Base-by-base conservation (phyloP, 2,888 invertebrate genomes). In the Drosophila limbata region DNA sequence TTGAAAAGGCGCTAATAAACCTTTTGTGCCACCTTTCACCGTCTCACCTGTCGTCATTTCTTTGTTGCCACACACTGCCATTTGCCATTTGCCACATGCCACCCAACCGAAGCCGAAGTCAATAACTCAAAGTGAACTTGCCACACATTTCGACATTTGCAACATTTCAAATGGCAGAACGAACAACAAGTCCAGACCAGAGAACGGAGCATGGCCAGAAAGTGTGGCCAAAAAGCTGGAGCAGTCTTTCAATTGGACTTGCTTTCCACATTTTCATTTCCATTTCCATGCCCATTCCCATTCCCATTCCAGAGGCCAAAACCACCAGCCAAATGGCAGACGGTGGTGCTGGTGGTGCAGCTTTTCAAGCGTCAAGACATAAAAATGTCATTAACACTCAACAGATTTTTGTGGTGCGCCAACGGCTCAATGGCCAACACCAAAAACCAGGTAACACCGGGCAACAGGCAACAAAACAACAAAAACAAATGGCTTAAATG, bases 331-430 rank as follows among this genome's bases (percentile, higher is more conserved):
- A 77, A 72, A 69, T 69, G 68, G 64, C 61, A 60, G 76, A 50
- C 67, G 57, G 69, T 68, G 76, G 56, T 78, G 72, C 69, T 65
- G 55, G 68, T 70, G 77, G 57, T 79, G 75, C 69, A 73, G 67
- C 79, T 70, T 84, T 86, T 86, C 84, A 88, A 86, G 84, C 86
- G 84, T 88, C 78, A 86, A 84, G 88, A 84, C 84, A 84, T 84
- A 84, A 84, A 84, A 84, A 84, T 84, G 84, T 84, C 84, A 84
- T 84, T 84, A 84, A 88, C 84, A 84, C 84, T 88, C 88, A 84
- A 84, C 84, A 84, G 84, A 88, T 84, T 84, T 84, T 73, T 85
- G 71, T 85, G 71, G 64, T 76, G 81, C 74, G 85, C 72, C 80
- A 67, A 47, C 70, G 60, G 63, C 64, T n/a, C 70, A 65, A 74